These are phyloP conservation scores for Dendrocincla tyrannina DNA, from an alignment of 2,797 vertebrate genomes.

Conservation along the genomic window DNA sequence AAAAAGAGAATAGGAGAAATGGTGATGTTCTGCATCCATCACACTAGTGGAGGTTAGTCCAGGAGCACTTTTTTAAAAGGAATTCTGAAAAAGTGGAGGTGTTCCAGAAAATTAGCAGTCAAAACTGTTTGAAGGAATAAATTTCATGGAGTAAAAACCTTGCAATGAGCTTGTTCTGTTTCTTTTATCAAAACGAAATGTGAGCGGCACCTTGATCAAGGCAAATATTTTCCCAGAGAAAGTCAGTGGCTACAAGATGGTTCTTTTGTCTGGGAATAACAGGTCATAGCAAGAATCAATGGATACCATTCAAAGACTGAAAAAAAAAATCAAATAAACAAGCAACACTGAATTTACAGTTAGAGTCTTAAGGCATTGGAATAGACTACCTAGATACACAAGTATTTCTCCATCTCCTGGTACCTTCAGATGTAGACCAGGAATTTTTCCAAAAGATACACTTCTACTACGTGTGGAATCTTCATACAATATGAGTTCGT, in stretches of 20 bases:
- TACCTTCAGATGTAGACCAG: not conserved
- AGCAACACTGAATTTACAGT: not conserved
- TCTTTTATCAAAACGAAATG: not conserved
- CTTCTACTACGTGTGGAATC: not conserved
- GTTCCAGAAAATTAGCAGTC: not conserved
- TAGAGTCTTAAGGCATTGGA: not conserved
- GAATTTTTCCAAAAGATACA: not conserved
- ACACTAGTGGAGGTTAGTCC: not conserved
- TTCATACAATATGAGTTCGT: not conserved
- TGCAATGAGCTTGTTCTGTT: not conserved
- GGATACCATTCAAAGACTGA: not conserved
- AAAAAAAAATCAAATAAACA: not conserved
- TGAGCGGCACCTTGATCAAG: not conserved
- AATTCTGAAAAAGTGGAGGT: not conserved
- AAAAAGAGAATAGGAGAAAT: not conserved
- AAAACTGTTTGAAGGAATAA: not conserved
- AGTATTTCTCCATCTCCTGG: not conserved
- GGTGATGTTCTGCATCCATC: not conserved
- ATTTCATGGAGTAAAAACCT: not conserved
- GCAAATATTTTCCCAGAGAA: not conserved
- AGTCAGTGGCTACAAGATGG: not conserved
- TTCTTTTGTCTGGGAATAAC: not conserved
- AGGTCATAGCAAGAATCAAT: not conserved
- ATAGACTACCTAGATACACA: not conserved
- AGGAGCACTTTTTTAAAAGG: not conserved